Percentiles rank a stretch among this genome's conserved stretches.
These are phyloP conservation scores for Diuraphis noxia DNA, from an alignment of 1,140 invertebrate species.

Conservation along the genomic window DNA sequence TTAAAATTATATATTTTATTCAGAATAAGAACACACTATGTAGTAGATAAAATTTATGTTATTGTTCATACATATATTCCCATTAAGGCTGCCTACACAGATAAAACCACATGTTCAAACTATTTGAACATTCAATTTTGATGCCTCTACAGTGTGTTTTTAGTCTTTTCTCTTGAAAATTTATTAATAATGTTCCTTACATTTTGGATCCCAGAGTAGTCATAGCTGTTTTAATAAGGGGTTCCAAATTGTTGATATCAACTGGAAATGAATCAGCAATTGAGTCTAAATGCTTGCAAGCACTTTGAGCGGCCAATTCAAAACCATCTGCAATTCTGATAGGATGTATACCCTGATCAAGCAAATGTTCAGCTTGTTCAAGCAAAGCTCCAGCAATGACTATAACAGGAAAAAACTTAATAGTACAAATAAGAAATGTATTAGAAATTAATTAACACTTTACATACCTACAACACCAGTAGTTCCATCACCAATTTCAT, in stretches of 20 bases:
- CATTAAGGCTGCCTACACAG: too few species aligned
- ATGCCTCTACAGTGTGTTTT: too few species aligned
- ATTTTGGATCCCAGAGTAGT: slow-evolving; percentile 99
- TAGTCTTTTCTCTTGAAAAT: too few species aligned
- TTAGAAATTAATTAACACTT: neutral
- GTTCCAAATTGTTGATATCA: slow-evolving; percentile 79
- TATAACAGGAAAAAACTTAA: slow-evolving; percentile 55
- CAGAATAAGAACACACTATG: too few species aligned
- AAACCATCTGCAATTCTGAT: slow-evolving; percentile 99
- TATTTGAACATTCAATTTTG: too few species aligned
- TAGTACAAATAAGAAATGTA: neutral
- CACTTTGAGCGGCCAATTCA: slow-evolving; percentile 92
- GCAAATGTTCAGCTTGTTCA: slow-evolving; percentile 89
- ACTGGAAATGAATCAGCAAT: slow-evolving; percentile 91
- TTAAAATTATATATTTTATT: neutral
- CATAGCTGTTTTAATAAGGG: slow-evolving; percentile 93
- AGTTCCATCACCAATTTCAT: slow-evolving; percentile 99
- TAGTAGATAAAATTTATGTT: too few species aligned
- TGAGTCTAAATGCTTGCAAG: slow-evolving; percentile 82
- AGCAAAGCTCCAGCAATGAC: slow-evolving; percentile 88
- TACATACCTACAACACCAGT: slow-evolving; percentile 91
- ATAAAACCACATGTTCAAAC: too few species aligned
- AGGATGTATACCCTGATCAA: slow-evolving; percentile 98
- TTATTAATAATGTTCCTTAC: slow-evolving; percentile 61
- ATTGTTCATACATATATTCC: too few species aligned